These are phyloP conservation scores for Lutjanus erythropterus DNA, from an alignment of 2,113 vertebrate species.

Conservation along the genomic window DNA sequence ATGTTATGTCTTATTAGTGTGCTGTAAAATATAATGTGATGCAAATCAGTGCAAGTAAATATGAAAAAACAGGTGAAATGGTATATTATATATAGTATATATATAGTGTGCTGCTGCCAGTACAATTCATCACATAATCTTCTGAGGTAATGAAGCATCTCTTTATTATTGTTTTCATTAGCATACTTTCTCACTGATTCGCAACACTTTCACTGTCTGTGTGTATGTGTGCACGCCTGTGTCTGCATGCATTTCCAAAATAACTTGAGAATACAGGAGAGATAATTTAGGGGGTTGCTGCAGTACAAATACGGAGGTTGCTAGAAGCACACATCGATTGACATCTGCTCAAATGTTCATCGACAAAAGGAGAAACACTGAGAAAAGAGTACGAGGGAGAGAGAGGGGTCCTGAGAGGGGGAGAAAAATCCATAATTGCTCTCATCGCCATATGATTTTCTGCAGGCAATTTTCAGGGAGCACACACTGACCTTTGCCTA, in stretches of 20 bases:
- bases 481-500: slow-evolving; percentile 86
- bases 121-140: slow-evolving; percentile 60
- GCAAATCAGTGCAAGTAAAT: slow-evolving; percentile 10
- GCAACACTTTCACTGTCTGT: slow-evolving; percentile 15
- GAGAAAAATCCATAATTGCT: slow-evolving; percentile 85
- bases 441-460: slow-evolving; percentile 86
- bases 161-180: slow-evolving; percentile 65
- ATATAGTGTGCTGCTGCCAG: slow-evolving; percentile 22
- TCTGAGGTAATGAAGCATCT: slow-evolving; percentile 65
- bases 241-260: slow-evolving; percentile 60
- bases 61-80: slow-evolving; percentile 22
- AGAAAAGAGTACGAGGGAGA: slow-evolving; percentile 59
- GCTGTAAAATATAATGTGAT: no score
- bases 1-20: no score
- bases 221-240: not conserved
- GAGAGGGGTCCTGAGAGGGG: slow-evolving; percentile 62
- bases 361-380: slow-evolving; percentile 76
- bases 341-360: slow-evolving; percentile 83
- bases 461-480: slow-evolving; percentile 83
- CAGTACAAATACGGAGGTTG: slow-evolving; percentile 76
- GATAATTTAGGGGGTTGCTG: slow-evolving; percentile 70
- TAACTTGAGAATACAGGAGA: slow-evolving; percentile 60
- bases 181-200: slow-evolving; percentile 42
- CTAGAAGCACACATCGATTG: slow-evolving; percentile 79
- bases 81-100: slow-evolving; percentile 1